A percentile compares a stretch with the other conserved stretches of the same genome.
phyloP scores from a whole-genome alignment of 2,113 vertebrate species.

The Forbesichthys papilliferus region DNA sequence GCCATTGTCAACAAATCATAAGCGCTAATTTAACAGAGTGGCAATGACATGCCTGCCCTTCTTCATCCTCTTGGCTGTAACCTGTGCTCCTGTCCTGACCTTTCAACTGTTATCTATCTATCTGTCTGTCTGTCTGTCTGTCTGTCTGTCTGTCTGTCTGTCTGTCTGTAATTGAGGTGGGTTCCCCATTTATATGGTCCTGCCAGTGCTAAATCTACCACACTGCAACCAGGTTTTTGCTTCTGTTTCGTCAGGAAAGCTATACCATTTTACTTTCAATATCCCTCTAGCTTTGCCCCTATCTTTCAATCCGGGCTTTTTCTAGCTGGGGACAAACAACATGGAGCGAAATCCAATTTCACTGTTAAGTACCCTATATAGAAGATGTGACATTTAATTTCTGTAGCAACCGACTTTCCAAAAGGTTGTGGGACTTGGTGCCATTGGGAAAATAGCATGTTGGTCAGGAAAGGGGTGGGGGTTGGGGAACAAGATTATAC shows the following conservation, averaged over 20 bases:
- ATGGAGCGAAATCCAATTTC: conserved; percentile 61
- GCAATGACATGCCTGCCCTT: too few relatives aligned
- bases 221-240: conserved; percentile 41
- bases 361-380: conserved; percentile 55
- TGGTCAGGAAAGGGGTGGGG: conserved; percentile 15
- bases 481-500: conserved; percentile 25
- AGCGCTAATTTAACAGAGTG: too few relatives aligned
- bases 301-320: conserved; percentile 36
- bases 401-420: conserved; percentile 52
- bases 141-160: background rate
- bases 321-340: conserved; percentile 40
- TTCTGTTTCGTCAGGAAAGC: conserved; percentile 41
- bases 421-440: conserved; percentile 25
- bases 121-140: background rate
- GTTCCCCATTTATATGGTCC: too few relatives aligned
- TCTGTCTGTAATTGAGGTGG: too few relatives aligned
- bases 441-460: conserved; percentile 39
- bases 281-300: conserved; percentile 27
- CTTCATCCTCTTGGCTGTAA: too few relatives aligned
- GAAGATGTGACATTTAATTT: conserved; percentile 65
- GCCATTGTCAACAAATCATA: too few relatives aligned
- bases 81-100: too few relatives aligned
- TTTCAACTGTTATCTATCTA: too few relatives aligned
- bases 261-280: conserved; percentile 22
- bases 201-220: conserved; percentile 4